Percentiles rank a stretch among this genome's conserved stretches.
phyloP scores from a whole-genome alignment of 2,113 vertebrate genomes.

The Seriola quinqueradiata region DNA sequence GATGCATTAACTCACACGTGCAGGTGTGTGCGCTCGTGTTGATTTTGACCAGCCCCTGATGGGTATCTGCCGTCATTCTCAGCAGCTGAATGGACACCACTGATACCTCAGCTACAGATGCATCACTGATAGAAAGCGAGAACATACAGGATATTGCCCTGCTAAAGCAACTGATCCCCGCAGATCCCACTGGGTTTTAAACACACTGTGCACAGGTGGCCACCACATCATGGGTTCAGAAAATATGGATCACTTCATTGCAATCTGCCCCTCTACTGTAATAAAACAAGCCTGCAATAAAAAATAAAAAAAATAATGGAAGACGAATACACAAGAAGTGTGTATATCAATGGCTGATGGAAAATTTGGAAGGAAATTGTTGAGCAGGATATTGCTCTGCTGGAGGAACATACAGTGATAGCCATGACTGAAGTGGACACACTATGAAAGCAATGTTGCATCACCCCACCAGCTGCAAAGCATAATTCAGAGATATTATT shows the following conservation, averaged over 20 bases:
- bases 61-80: slow-evolving; percentile 32
- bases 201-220: background rate
- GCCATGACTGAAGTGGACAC: background rate
- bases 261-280: background rate
- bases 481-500: too few species aligned
- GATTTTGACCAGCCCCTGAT: slow-evolving; percentile 43
- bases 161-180: background rate
- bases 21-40: background rate
- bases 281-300: background rate
- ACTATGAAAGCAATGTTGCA: background rate
- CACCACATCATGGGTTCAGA: background rate
- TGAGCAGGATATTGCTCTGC: slow-evolving; percentile 17
- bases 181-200: background rate
- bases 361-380: background rate
- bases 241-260: background rate
- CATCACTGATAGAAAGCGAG: slow-evolving; percentile 18
- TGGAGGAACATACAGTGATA: background rate
- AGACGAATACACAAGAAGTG: background rate
- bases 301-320: background rate
- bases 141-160: slow-evolving; percentile 33
- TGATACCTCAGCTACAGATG: slow-evolving; percentile 6
- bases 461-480: background rate
- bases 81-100: slow-evolving; percentile 24
- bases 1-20: background rate
- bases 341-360: background rate